A percentile compares a stretch with the other conserved stretches of the same genome.
Evolutionary conservation across 2,888 invertebrate genomes (phyloP).

Genomic region (Diabrotica balteata): DNA sequence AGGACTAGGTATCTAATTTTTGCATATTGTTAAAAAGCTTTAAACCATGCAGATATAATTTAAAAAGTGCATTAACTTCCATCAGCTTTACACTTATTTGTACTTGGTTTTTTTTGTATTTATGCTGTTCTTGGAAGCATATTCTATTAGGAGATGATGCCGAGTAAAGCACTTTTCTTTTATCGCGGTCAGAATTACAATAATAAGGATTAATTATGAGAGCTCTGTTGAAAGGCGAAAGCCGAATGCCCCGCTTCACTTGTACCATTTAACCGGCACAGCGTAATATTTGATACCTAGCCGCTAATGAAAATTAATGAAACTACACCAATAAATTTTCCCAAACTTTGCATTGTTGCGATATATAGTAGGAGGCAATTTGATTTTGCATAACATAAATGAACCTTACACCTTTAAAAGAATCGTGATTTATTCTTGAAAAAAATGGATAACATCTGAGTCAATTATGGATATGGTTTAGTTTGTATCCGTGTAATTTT

Average conservation of each 20-base stretch:
- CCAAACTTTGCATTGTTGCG: slow-evolving; percentile 16
- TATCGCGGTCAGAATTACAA: slow-evolving; percentile 19
- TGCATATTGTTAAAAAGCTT: too few relatives aligned
- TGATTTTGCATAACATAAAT: not conserved
- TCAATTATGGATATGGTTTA: too few relatives aligned
- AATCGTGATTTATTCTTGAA: too few relatives aligned
- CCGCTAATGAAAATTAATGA: slow-evolving; percentile 27
- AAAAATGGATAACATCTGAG: too few relatives aligned
- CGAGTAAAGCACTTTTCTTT: slow-evolving; percentile 20
- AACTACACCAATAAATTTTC: slow-evolving; percentile 14
- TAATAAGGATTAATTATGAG: slow-evolving; percentile 27
- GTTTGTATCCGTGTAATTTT: too few relatives aligned
- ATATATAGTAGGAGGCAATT: not conserved
- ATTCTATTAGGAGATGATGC: slow-evolving; percentile 9
- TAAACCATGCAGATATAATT: too few relatives aligned
- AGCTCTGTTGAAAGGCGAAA: slow-evolving; percentile 14
- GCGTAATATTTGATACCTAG: slow-evolving; percentile 16
- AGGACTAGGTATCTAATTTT: too few relatives aligned
- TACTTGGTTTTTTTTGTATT: too few relatives aligned
- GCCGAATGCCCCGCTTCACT: not conserved
- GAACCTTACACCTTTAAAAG: too few relatives aligned
- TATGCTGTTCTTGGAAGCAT: not conserved
- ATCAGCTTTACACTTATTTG: too few relatives aligned
- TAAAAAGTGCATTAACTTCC: too few relatives aligned
- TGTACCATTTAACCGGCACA: slow-evolving; percentile 9